Evolutionary conservation across 2,113 vertebrate genomes (phyloP), one percentile per base, ranked within the genome.

Genomic region (Gnathonemus longibarbis): DNA sequence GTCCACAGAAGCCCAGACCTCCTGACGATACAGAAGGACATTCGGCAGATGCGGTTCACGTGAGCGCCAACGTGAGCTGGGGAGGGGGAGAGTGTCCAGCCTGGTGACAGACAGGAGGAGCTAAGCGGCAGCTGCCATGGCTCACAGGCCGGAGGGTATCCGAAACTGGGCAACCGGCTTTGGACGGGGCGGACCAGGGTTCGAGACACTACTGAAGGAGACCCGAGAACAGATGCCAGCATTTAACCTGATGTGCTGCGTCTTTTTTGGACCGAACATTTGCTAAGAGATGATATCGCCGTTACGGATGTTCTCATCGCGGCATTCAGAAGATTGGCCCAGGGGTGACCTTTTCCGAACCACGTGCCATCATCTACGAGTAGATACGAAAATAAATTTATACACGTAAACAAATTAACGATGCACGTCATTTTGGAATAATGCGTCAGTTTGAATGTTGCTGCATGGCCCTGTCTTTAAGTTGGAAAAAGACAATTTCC

Each of bases 1-100:
- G 88, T 35, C 88, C 24, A 77, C 70, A 77, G 31, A 77, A 88
- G 58, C 70, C 58, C 62, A 17, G 88, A 89, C 58, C 58, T 70
- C 62, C 88, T 89, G 42, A 15, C 62, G 88, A 89, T 74, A 31
- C 48, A 48, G 48, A 80, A 80, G 46, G 66, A 80, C 88, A 52
- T 77, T 89, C 88, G 49, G 74, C 70, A 89, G 66, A 89, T 52
- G 45, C 27, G 46, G 19, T n/a, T 24, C 46, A 50, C 88, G 49
- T 80, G 88, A 49, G 48, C 46, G 58, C 62, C 42, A 45, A 45
- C 77, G 52, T 52, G 87, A 15, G 39, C 35, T 58, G 19, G 13
- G 11, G 17, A 5, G 56, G 24, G 62, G 31, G 62, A 15, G 66
- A 17, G 48, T 19, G 70, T 46, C 66, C 66, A 11, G 88, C 48